Percentiles rank a stretch among this genome's conserved stretches.
Conservation (phyloP, 2,888 invertebrate genomes). For the Drosophila paramelanica region DNA sequence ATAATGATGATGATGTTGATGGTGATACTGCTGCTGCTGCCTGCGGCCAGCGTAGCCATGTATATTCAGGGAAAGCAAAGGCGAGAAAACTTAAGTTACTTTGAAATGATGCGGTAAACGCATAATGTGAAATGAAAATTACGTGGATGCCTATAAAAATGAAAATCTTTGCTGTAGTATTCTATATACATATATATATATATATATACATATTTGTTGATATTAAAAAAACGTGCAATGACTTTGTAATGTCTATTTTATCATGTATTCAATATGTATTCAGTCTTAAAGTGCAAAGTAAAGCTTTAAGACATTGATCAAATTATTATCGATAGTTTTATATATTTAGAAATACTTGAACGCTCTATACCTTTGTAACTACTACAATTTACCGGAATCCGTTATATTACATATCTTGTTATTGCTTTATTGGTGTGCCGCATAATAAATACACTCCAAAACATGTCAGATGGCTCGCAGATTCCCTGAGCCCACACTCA, state of each 20-base stretch:
- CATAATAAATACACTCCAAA: too few species aligned
- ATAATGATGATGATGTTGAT: not conserved
- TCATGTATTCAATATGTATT: not conserved
- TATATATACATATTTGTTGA: not conserved
- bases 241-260: not conserved
- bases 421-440: too few species aligned
- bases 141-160: not conserved
- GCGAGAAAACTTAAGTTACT: conserved; percentile 24
- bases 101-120: conserved; percentile 37
- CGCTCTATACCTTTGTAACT: not conserved
- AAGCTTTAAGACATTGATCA: not conserved
- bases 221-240: not conserved
- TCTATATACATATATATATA: too few species aligned
- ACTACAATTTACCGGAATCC: not conserved
- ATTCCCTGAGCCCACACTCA: too few species aligned
- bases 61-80: conserved; percentile 10
- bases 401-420: too few species aligned
- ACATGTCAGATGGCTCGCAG: too few species aligned
- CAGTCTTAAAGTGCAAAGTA: not conserved
- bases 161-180: not conserved
- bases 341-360: not conserved
- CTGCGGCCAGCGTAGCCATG: conserved; percentile 18
- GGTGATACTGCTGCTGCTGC: conserved; percentile 6
- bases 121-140: conserved; percentile 26
- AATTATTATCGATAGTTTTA: not conserved